These are phyloP conservation scores for Protodeltote pygarga DNA, from an alignment of 2,888 invertebrate species.

Conservation along the genomic window DNA sequence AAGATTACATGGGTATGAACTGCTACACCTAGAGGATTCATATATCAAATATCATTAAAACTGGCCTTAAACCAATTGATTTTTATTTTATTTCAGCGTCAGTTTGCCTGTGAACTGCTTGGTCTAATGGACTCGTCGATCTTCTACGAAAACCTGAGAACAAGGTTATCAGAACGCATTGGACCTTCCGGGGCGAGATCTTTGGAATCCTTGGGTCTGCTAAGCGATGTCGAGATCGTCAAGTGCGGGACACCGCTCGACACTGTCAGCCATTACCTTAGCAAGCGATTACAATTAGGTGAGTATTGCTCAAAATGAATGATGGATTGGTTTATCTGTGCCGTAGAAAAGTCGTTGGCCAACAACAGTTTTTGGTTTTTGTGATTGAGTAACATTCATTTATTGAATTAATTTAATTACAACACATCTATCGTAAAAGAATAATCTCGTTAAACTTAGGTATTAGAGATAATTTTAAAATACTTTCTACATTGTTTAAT, in stretches of 20 bases:
- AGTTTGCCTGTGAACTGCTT: constrained; percentile 94
- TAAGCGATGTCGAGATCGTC: constrained; percentile 93
- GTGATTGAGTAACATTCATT: no score
- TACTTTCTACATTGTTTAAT: no score
- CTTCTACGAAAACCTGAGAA: constrained; percentile 96
- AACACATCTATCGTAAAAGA: no score
- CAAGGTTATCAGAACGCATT: constrained; percentile 93
- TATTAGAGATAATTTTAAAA: no score
- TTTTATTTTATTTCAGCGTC: constrained; percentile 84
- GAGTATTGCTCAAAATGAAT: constrained; percentile 41
- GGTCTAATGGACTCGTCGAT: constrained; percentile 95
- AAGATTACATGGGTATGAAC: constrained; percentile 96
- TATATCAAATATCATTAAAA: not conserved
- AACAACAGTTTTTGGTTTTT: not conserved
- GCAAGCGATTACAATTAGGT: constrained; percentile 93
- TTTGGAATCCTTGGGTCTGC: constrained; percentile 95
- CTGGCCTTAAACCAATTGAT: not conserved
- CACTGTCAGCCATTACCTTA: constrained; percentile 95
- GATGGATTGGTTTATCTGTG: no score
- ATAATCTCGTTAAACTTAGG: no score
- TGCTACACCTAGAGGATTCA: not conserved
- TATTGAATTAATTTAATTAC: no score
- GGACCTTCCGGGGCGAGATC: constrained; percentile 90
- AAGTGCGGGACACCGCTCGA: constrained; percentile 96
- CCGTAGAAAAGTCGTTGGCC: no score